These are phyloP conservation scores for Characodon lateralis DNA, from an alignment of 2,797 vertebrate species.

Conservation along the genomic window DNA sequence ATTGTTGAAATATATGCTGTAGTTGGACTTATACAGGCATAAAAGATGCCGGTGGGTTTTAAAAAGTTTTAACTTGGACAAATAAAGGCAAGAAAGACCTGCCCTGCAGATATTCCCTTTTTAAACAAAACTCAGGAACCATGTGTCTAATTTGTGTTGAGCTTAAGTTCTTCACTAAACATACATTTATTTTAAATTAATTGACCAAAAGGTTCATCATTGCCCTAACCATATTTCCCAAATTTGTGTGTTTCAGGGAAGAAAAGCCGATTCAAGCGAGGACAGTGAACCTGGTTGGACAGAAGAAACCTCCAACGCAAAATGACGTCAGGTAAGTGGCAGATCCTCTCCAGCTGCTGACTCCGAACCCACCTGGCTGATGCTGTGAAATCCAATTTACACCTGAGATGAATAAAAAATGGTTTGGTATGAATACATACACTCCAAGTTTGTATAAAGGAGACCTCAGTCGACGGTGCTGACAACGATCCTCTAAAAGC, in stretches of 20 bases:
- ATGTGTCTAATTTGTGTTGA: neutral
- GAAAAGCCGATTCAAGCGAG: conserved; percentile 84
- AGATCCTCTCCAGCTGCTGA: neutral
- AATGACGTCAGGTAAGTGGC: conserved; percentile 83
- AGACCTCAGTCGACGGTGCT: neutral
- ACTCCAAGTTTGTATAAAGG: neutral
- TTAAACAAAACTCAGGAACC: neutral
- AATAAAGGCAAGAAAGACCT: neutral
- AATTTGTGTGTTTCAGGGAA: conserved; percentile 77
- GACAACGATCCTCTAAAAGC: conserved; percentile 9
- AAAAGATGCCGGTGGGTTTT: neutral
- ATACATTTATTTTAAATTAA: neutral
- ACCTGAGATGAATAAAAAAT: neutral
- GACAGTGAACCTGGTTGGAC: conserved; percentile 84
- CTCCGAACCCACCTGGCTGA: neutral
- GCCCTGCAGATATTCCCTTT: neutral
- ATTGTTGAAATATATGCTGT: neutral
- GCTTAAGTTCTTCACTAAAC: neutral
- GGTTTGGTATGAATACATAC: neutral
- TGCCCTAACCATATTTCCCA: conserved; percentile 19
- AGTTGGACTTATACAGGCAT: neutral
- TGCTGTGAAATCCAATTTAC: neutral
- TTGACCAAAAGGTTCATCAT: neutral
- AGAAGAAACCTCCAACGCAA: conserved; percentile 84
- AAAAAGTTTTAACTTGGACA: neutral